Evolutionary conservation across 2,113 vertebrate species (phyloP), one percentile per base, ranked within the genome.

Genomic region (Urocitellus parryii): DNA sequence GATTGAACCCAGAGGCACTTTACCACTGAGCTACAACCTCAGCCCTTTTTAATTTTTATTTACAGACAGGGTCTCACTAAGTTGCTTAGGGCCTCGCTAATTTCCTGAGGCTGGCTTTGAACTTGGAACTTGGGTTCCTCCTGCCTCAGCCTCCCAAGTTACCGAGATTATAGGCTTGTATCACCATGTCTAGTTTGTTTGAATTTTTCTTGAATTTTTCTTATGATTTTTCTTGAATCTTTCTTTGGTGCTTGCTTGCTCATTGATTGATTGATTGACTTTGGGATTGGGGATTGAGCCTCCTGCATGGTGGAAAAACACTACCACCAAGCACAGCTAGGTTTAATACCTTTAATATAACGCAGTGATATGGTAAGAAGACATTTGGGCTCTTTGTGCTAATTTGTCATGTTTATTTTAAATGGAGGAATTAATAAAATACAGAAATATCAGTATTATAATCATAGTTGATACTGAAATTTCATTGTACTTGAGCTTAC

Each of bases 191-290:
- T 24, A 8, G 56, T 7, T 58, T 32, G 51, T 85, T 61, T 78
- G n/a, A 84, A 48, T 90, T 58, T 89, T 73, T 77, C 27, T 61
- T 78, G n/a, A 84, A 48, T 90, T 58, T 89, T 73, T 77, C 27
- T 84, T 51, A 13, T 29, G 24, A 48, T 90, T 58, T 89, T 73
- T 77, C 27, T 84, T 51, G 9, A 24, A 17, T 20, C 27, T 5
- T 82, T 67, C 74, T 78, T 77, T 76, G 14, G 27, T 76, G 25
- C 48, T 10, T 63, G 61, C 24, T 63, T 63, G 24, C 61, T 63
- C 8, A 24, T 63, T 95, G 5, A 63, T 92, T 87, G 24, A 14
- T 72, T 48, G 61, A 12, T 90, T 80, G 34, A 11, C 5, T 8
- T 2, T 61, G 9, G 29, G n/a, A 14, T 22, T 58, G 79, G 22